Conservation (phyloP, 2,113 vertebrate genomes). For the Salvelinus namaycush region DNA sequence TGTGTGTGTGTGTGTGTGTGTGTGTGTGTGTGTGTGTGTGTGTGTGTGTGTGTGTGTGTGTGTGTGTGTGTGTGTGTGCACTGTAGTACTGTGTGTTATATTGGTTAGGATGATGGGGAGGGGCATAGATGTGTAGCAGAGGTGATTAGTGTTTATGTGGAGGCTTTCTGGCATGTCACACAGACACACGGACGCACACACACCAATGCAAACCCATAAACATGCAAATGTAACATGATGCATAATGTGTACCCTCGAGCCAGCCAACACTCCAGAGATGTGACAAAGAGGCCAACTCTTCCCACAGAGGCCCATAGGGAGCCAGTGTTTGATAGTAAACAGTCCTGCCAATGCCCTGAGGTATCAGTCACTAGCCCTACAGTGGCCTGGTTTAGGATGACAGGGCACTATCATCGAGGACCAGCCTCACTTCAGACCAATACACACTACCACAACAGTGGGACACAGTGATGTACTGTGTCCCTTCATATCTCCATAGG, state of each 20-base stretch:
- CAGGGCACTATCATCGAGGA: constrained; percentile 29
- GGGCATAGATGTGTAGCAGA: constrained; percentile 13
- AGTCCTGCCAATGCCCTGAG: neutral
- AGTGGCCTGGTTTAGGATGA: constrained; percentile 21
- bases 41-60: neutral
- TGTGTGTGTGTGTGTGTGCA: neutral
- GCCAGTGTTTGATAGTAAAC: constrained; percentile 1
- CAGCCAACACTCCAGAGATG: neutral
- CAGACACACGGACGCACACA: neutral
- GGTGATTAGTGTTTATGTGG: neutral
- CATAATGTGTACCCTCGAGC: neutral
- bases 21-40: neutral
- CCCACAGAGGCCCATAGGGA: neutral
- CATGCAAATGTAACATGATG: neutral
- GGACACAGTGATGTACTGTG: neutral
- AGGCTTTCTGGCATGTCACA: neutral
- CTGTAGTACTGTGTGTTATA: constrained; percentile 1
- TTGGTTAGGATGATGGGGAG: constrained; percentile 25
- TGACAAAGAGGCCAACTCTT: neutral
- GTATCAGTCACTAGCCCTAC: neutral
- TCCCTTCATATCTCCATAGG: neutral
- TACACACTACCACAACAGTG: neutral
- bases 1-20: neutral
- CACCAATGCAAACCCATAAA: neutral
- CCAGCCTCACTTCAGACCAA: constrained; percentile 27